These are phyloP conservation scores for Sebastes aleutianus DNA, from an alignment of 2,797 vertebrate species.

Conservation along the genomic window DNA sequence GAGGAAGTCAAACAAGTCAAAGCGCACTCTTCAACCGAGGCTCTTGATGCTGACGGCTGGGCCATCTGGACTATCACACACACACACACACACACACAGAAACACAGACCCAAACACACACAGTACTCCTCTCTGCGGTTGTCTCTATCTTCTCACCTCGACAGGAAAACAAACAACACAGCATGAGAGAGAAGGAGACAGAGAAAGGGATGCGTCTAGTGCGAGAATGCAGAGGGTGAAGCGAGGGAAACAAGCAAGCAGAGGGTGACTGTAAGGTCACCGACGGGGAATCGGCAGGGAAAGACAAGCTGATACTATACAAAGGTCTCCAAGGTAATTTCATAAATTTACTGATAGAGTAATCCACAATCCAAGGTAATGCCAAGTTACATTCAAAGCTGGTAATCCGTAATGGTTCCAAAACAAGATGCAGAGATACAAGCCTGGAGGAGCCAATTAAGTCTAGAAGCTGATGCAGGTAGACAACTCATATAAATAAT, in stretches of 20 bases:
- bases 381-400: not conserved
- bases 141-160: slow-evolving; percentile 61
- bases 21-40: slow-evolving; percentile 14
- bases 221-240: not conserved
- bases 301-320: not conserved
- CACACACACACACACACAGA: slow-evolving; percentile 26
- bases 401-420: not conserved
- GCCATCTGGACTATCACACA: slow-evolving; percentile 69
- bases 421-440: slow-evolving; percentile 4
- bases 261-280: slow-evolving; percentile 14
- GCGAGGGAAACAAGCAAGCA: not conserved
- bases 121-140: slow-evolving; percentile 54
- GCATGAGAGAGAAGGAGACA: slow-evolving; percentile 43
- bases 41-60: slow-evolving; percentile 51
- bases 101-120: slow-evolving; percentile 19
- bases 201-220: slow-evolving; percentile 15
- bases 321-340: not conserved
- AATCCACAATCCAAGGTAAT: not conserved
- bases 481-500: slow-evolving; percentile 67
- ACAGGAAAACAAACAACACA: slow-evolving; percentile 71
- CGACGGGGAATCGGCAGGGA: not conserved
- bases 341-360: not conserved
- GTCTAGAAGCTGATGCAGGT: slow-evolving; percentile 55
- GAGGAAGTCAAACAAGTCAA: slow-evolving; percentile 47
- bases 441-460: slow-evolving; percentile 34